phyloP scores from a whole-genome alignment of 2,113 vertebrate species.

The Petrocephalus zakoni region DNA sequence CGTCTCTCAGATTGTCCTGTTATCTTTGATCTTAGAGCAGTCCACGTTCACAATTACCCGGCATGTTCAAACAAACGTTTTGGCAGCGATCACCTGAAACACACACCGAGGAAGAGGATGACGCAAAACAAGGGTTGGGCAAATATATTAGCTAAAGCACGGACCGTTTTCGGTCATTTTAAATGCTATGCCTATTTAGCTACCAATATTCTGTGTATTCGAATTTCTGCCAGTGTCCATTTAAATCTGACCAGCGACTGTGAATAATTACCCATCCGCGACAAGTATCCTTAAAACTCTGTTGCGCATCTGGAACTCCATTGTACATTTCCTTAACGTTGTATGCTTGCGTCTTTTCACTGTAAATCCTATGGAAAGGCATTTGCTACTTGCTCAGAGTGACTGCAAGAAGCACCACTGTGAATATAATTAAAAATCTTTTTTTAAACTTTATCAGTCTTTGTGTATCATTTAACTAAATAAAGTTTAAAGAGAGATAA shows the following conservation, averaged over 20 bases:
- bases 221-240: background rate
- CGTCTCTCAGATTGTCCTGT: background rate
- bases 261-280: background rate
- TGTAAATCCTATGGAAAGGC: background rate
- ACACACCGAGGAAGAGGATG: background rate
- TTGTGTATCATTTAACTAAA: background rate
- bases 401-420: background rate
- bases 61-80: constrained; percentile 7
- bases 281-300: background rate
- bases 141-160: background rate
- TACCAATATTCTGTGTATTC: background rate
- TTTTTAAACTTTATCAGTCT: background rate
- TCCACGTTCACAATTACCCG: background rate
- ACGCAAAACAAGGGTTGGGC: constrained; percentile 15
- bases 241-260: background rate
- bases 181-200: background rate
- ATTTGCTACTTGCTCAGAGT: background rate
- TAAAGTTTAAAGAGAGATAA: background rate
- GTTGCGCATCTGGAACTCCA: background rate
- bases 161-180: background rate
- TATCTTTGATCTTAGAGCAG: background rate
- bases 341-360: background rate
- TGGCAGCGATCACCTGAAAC: background rate
- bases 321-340: background rate
- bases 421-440: background rate